Base-by-base conservation (phyloP, 2,888 invertebrate species). In the Lutraria lutraria region DNA sequence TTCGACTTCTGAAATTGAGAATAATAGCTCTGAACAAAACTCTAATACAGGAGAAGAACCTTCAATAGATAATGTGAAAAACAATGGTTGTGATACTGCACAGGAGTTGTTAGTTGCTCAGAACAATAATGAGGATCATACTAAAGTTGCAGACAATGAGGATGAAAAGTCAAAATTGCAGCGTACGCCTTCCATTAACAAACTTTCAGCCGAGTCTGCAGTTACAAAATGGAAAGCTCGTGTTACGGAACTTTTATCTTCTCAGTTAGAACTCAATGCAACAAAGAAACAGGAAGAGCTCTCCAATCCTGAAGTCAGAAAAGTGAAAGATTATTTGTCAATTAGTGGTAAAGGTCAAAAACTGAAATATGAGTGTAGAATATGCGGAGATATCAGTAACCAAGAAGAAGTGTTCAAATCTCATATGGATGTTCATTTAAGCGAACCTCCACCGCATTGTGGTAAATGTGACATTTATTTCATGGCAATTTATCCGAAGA, bases 381-480 rank as follows among this genome's bases (percentile, higher is more conserved):
- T 92, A 19, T 92, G 92, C 85, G 92, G 92, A 0, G 90, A 89
- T 56, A 56, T 52, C 0, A 88, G 53, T 21, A 85, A 88, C n/a
- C 34, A 76, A 21, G 90, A 90, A 63, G 43, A 63, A 2, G 76
- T 60, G 34, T 92, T 92, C 63, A 60, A 76, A 53, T 68, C 72
- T 3, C 92, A 92, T 56, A 92, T 92, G 90, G 85, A 89, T 72
- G 88, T 87, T 31, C 92, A 92, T 85, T 60, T 92, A 60, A 88
- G 89, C 80, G 88, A 92, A 63, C 88, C 88, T 8, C 92, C 92
- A 16, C 92, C 92, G 25, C 90, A 92, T 56, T 92, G 92, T 85
- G 76, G 72, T 54, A 87, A 90, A 60, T 92, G 92, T 89, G 90
- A 92, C 85, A 92, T 90, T 60, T 92, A 92, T 83, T 92, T 92